These are phyloP conservation scores for Nasonia giraulti DNA, from an alignment of 1,140 invertebrate genomes.

Conservation along the genomic window DNA sequence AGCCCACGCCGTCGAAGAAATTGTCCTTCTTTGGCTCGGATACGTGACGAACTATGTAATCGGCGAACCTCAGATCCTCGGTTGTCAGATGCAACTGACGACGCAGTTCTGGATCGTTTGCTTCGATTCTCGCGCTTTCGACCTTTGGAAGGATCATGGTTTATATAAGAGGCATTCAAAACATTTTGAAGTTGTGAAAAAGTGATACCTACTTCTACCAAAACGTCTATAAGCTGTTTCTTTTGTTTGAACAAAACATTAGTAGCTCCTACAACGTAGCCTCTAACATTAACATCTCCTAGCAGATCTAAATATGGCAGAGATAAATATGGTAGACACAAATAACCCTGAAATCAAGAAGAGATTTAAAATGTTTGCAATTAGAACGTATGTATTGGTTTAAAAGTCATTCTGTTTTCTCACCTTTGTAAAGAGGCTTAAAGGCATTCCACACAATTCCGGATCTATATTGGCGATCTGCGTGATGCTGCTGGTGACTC, in stretches of 20 bases:
- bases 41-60: conserved; percentile 92
- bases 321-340: conserved; percentile 97
- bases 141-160: conserved; percentile 61
- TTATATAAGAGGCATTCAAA: background rate
- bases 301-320: conserved; percentile 96
- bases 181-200: background rate
- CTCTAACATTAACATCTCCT: conserved; percentile 89
- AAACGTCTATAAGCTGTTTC: conserved; percentile 91
- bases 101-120: conserved; percentile 88
- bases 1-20: conserved; percentile 86
- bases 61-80: conserved; percentile 96
- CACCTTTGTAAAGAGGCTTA: conserved; percentile 91
- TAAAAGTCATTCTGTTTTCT: conserved; percentile 23
- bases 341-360: conserved; percentile 81
- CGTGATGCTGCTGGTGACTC: conserved; percentile 72
- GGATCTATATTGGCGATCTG: conserved; percentile 79
- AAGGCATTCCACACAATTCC: conserved; percentile 89
- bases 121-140: conserved; percentile 91
- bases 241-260: conserved; percentile 98
- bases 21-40: conserved; percentile 85
- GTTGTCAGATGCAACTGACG: conserved; percentile 91
- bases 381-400: background rate
- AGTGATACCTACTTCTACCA: conserved; percentile 85
- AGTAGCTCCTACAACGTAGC: conserved; percentile 96
- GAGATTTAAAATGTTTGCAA: background rate